Evolutionary conservation across 2,797 vertebrate genomes (phyloP).

Genomic region (Argyrosomus regius): DNA sequence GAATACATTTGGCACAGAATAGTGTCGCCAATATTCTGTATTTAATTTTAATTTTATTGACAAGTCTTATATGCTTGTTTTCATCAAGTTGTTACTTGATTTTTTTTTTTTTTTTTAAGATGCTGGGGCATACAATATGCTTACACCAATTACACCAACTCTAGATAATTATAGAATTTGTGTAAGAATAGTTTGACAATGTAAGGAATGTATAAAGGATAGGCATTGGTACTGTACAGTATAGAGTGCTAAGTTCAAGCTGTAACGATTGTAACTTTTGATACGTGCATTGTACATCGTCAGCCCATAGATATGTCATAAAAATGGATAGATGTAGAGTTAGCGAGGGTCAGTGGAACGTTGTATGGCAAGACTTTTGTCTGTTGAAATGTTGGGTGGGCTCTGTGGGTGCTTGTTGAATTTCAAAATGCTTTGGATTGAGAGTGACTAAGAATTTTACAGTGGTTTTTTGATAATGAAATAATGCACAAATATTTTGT

Average conservation of each 20-base stretch:
- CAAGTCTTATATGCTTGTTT: slow-evolving; percentile 78
- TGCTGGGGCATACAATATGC: slow-evolving; percentile 68
- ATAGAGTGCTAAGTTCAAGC: slow-evolving; percentile 66
- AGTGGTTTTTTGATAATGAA: slow-evolving; percentile 69
- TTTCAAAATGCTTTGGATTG: slow-evolving; percentile 58
- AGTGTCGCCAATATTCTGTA: slow-evolving; percentile 75
- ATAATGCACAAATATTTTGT: slow-evolving; percentile 74
- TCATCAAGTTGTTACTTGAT: slow-evolving; percentile 68
- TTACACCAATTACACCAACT: slow-evolving; percentile 66
- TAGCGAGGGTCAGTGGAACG: slow-evolving; percentile 74
- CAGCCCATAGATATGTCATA: slow-evolving; percentile 65
- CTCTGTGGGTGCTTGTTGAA: slow-evolving; percentile 59
- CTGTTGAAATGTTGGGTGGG: slow-evolving; percentile 54
- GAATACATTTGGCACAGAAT: slow-evolving; percentile 63
- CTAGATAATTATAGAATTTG: slow-evolving; percentile 58
- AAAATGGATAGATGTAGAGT: slow-evolving; percentile 71
- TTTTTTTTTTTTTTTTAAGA: slow-evolving; percentile 42
- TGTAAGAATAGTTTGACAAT: slow-evolving; percentile 71
- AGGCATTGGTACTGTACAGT: slow-evolving; percentile 76
- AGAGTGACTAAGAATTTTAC: slow-evolving; percentile 55
- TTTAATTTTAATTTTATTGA: slow-evolving; percentile 83
- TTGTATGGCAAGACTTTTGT: slow-evolving; percentile 65
- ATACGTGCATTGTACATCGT: slow-evolving; percentile 57
- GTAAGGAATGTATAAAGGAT: slow-evolving; percentile 76
- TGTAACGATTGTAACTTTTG: slow-evolving; percentile 66